Percentiles rank a stretch among this genome's conserved stretches.
Conservation (phyloP, 2,888 invertebrate species). For the Drepana falcataria region DNA sequence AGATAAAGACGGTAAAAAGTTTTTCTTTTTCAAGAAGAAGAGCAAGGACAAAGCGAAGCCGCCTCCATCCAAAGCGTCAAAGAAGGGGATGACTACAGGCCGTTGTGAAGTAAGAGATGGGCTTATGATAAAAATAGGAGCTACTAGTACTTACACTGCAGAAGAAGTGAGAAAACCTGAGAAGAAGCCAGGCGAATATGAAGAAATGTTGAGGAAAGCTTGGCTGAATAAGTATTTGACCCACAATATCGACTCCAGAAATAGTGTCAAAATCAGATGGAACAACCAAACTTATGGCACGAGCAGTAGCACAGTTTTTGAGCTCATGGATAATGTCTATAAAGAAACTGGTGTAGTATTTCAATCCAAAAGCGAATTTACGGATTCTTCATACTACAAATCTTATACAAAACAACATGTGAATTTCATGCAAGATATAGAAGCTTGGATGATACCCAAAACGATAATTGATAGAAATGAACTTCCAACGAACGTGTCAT, state of each 20-base stretch:
- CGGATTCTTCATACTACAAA: conserved; percentile 34
- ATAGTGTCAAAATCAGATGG: conserved; percentile 56
- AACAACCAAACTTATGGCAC: conserved; percentile 50
- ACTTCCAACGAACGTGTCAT: conserved; percentile 15
- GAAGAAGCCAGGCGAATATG: conserved; percentile 19
- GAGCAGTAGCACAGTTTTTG: conserved; percentile 56
- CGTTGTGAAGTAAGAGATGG: conserved; percentile 58
- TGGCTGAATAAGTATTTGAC: conserved; percentile 51
- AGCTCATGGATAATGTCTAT: conserved; percentile 50
- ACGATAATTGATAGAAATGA: conserved; percentile 30
- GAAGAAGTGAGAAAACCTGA: conserved; percentile 15
- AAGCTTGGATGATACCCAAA: conserved; percentile 63
- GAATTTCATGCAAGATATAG: conserved; percentile 47
- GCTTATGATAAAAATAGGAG: conserved; percentile 40
- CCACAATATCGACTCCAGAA: conserved; percentile 39
- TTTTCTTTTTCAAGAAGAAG: conserved; percentile 56
- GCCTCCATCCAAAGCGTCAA: conserved; percentile 27
- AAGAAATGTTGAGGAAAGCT: conserved; percentile 34
- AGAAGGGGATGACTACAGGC: conserved; percentile 51
- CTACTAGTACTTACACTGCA: conserved; percentile 14
- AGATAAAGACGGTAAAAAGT: conserved; percentile 42
- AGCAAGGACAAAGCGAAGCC: conserved; percentile 32
- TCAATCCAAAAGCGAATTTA: conserved; percentile 46
- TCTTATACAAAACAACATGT: conserved; percentile 32
- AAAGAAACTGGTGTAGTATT: conserved; percentile 41